Evolutionary conservation across 2,797 vertebrate genomes (phyloP).

Genomic region (Leuciscus waleckii): DNA sequence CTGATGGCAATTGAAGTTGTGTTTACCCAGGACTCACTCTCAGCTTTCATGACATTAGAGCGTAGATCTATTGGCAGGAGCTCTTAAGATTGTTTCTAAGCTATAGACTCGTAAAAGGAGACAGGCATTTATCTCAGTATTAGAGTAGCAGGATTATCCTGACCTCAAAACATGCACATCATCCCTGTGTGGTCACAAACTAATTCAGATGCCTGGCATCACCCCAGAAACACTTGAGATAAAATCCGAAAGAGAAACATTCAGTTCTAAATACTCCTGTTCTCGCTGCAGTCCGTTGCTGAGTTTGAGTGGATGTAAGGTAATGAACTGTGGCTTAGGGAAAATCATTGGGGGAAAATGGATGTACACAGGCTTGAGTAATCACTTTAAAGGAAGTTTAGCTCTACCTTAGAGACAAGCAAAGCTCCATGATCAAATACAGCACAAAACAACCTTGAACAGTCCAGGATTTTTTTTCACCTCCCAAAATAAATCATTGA

Average conservation of each 20-base stretch:
- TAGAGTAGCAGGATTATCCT: constrained; percentile 28
- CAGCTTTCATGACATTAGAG: constrained; percentile 23
- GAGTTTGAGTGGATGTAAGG: constrained; percentile 58
- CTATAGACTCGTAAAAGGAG: constrained; percentile 9
- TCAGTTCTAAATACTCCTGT: constrained; percentile 38
- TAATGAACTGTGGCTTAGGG: constrained; percentile 72
- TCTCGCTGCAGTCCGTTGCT: constrained; percentile 20
- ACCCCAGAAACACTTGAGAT: constrained; percentile 39
- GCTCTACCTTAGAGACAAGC: constrained; percentile 24
- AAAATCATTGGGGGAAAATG: constrained; percentile 58
- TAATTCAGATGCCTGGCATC: constrained; percentile 24
- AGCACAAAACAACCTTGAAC: constrained; percentile 51
- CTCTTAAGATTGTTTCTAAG: background rate
- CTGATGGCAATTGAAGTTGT: constrained; percentile 34
- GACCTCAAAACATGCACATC: constrained; percentile 12
- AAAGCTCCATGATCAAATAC: constrained; percentile 32
- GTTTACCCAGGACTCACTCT: constrained; percentile 30
- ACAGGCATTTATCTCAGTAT: constrained; percentile 5
- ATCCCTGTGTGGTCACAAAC: constrained; percentile 6
- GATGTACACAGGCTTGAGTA: constrained; percentile 67
- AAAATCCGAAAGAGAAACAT: constrained; percentile 23
- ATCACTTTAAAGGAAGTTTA: constrained; percentile 60
- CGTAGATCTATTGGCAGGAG: background rate
- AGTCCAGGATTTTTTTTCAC: constrained; percentile 41
- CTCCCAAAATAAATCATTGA: constrained; percentile 41